Conservation (phyloP, 2,888 invertebrate genomes). For the Abrostola tripartita region DNA sequence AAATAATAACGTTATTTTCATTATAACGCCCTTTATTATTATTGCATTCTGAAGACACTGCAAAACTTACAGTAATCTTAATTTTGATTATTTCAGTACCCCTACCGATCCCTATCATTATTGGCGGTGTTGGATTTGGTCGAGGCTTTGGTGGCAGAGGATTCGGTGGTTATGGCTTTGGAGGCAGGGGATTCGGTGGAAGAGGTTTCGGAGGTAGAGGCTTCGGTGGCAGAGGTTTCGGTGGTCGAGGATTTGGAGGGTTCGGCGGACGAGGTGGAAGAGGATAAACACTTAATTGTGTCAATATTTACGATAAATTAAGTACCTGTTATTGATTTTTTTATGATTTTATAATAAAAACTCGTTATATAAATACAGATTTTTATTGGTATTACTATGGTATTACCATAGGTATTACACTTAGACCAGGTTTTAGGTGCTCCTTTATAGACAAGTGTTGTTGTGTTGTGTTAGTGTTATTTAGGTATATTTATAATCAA, state of each 20-base stretch:
- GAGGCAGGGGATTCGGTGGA: constrained; percentile 60
- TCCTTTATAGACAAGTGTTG: too few relatives aligned
- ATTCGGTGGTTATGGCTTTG: constrained; percentile 62
- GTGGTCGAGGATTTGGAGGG: constrained; percentile 38
- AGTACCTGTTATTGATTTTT: neutral
- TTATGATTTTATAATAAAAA: too few relatives aligned
- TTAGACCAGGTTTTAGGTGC: too few relatives aligned
- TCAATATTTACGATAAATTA: neutral
- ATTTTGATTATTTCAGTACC: neutral
- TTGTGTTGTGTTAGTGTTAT: too few relatives aligned
- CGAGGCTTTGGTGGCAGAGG: constrained; percentile 59
- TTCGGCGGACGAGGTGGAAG: constrained; percentile 47
- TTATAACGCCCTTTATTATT: too few relatives aligned
- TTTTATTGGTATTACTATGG: too few relatives aligned
- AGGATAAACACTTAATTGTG: constrained; percentile 20
- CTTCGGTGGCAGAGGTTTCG: constrained; percentile 54
- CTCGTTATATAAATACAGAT: too few relatives aligned
- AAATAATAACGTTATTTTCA: too few relatives aligned
- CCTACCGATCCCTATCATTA: neutral
- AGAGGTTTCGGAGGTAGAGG: constrained; percentile 56
- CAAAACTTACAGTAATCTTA: too few relatives aligned
- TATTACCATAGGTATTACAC: too few relatives aligned
- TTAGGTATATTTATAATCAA: too few relatives aligned
- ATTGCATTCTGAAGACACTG: too few relatives aligned
- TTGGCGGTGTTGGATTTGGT: constrained; percentile 52